Evolutionary conservation across 2,113 vertebrate species (phyloP), one percentile per base, ranked within the genome.

Genomic region (Motacilla tschutschensis): DNA sequence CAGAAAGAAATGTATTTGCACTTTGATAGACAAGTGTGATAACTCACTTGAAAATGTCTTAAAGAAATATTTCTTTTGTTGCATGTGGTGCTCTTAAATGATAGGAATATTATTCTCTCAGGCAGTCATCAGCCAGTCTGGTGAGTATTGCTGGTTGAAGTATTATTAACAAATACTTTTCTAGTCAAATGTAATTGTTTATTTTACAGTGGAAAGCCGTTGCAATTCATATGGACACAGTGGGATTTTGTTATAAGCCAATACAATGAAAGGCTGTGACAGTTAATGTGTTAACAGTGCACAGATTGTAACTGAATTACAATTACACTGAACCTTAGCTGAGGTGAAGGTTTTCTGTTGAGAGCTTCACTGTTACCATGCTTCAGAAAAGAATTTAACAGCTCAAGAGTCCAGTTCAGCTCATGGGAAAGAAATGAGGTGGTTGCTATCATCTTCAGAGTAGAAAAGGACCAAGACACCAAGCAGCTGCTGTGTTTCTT

Each of bases 261-360:
- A 55, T 84, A 85, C 82, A 93, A 70, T 79, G 94, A 77, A 91
- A 76, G 71, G 41, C 44, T 89, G 54, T 88, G 75, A 43, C 48
- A 77, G 29, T 82, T 87, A 89, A 70, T 88, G 57, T 67, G 86
- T 35, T 88, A 87, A 90, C 59, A 91, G 43, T 48, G n/a, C 8
- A 2, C 55, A 77, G 55, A 79, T 86, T 82, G 75, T 84, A 73
- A 79, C 55, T 53, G 64, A 74, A 57, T 82, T 87, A 55, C 55
- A 63, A 31, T 70, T 76, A 79, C 35, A 48, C 33, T 88, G 67
- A 92, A 87, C 75, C 44, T 90, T 79, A 76, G 84, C 59, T 77
- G 67, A 88, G 75, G 51, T 91, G 79, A 91, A 86, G 74, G 36
- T 70, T 29, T 87, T 86, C 31, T 69, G 15, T 47, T 84, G 55